Conservation (phyloP, 2,797 vertebrate genomes). For the Rhabdomys pumilio region DNA sequence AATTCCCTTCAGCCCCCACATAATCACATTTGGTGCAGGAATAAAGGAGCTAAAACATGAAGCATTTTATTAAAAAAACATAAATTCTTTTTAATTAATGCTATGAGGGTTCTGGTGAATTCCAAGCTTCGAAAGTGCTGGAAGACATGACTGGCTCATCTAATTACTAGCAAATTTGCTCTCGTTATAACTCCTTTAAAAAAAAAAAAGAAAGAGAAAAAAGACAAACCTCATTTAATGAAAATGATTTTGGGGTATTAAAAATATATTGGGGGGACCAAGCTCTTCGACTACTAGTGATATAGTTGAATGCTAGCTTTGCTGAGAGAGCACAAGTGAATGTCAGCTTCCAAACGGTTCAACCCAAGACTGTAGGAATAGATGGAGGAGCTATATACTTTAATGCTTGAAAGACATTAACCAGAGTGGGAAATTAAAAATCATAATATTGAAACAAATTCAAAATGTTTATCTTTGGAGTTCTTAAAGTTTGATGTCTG, state of each 20-base stretch:
- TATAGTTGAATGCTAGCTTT: constrained; percentile 86
- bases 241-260: constrained; percentile 84
- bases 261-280: constrained; percentile 62
- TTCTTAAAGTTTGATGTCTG: constrained; percentile 79
- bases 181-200: constrained; percentile 84
- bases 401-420: constrained; percentile 89
- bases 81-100: constrained; percentile 93
- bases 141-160: constrained; percentile 89
- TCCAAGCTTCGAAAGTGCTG: constrained; percentile 89
- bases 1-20: constrained; percentile 98
- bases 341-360: constrained; percentile 87
- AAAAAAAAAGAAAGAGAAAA: neutral
- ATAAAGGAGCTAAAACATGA: constrained; percentile 90
- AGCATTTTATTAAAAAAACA: constrained; percentile 93
- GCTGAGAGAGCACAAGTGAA: constrained; percentile 87
- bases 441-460: constrained; percentile 91
- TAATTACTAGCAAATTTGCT: constrained; percentile 90
- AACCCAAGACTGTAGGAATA: constrained; percentile 86
- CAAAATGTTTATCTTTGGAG: constrained; percentile 88
- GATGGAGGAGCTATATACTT: constrained; percentile 81
- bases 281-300: constrained; percentile 88
- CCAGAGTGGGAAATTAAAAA: constrained; percentile 90
- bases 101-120: constrained; percentile 89
- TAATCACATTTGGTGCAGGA: constrained; percentile 90
- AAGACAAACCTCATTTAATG: constrained; percentile 78